Percentiles rank a stretch among this genome's conserved stretches.
phyloP scores from a whole-genome alignment of 2,797 vertebrate species.

The Dicrostonyx torquatus region DNA sequence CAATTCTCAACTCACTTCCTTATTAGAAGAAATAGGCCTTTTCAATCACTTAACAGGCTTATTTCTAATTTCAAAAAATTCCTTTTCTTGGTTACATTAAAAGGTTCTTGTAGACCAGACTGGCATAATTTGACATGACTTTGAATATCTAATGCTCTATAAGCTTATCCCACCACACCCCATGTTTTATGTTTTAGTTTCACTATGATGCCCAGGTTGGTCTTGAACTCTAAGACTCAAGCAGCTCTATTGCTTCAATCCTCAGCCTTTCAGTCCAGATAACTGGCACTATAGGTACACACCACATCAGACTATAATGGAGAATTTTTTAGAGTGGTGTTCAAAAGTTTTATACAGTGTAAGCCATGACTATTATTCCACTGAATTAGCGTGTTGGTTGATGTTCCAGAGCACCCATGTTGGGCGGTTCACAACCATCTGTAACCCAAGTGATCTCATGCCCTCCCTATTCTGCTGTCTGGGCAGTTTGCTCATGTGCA shows the following conservation, averaged over 20 bases:
- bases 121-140: not conserved
- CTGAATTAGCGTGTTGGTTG: not conserved
- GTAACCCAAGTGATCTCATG: not conserved
- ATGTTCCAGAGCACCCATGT: not conserved
- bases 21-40: not conserved
- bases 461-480: not conserved
- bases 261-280: not conserved
- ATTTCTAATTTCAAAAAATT: not conserved
- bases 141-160: not conserved
- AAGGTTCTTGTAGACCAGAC: not conserved
- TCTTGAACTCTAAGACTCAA: not conserved
- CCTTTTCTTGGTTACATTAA: not conserved
- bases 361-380: not conserved
- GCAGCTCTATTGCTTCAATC: not conserved
- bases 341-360: not conserved
- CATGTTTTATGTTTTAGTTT: not conserved
- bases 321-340: not conserved
- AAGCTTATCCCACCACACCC: not conserved
- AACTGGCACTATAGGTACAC: not conserved
- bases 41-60: not conserved
- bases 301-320: not conserved
- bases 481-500: not conserved
- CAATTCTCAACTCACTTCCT: not conserved
- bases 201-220: not conserved
- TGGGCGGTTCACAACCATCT: not conserved